Percentiles rank a stretch among this genome's conserved stretches.
Evolutionary conservation across 2,888 invertebrate genomes (phyloP).

Genomic region (Polia nebulosa): DNA sequence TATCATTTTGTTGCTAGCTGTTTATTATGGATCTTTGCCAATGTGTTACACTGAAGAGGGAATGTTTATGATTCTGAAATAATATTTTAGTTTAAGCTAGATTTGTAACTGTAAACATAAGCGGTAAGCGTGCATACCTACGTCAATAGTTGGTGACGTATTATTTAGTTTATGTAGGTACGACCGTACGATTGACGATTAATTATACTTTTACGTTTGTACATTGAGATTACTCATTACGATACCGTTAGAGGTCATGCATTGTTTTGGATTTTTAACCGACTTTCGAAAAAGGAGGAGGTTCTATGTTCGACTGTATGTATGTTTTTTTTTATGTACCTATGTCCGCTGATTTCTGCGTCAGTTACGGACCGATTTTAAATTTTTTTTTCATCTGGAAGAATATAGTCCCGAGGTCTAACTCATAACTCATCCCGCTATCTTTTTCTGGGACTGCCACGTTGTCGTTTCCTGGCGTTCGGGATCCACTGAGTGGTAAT

Average conservation of each 20-base stretch:
- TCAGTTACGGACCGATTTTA: no score
- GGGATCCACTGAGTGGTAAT: no score
- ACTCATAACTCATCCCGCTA: no score
- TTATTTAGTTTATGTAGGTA: neutral
- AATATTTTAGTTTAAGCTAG: slow-evolving; percentile 32
- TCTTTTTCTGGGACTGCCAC: no score
- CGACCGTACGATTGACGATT: neutral
- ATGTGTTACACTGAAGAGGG: slow-evolving; percentile 18
- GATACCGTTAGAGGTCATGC: neutral
- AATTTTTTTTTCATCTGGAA: no score
- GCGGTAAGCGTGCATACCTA: slow-evolving; percentile 4
- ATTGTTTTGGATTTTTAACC: no score
- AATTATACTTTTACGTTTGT: neutral
- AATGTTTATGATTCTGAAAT: slow-evolving; percentile 39
- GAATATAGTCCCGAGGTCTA: no score
- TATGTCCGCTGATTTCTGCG: no score
- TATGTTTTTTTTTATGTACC: no score
- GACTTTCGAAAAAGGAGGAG: no score
- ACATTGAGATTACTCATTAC: neutral
- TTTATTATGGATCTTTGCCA: slow-evolving; percentile 43
- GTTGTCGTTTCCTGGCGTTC: no score
- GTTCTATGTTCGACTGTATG: no score
- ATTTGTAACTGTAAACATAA: slow-evolving; percentile 20
- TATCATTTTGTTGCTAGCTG: slow-evolving; percentile 34
- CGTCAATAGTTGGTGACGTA: neutral